Percentiles rank a stretch among this genome's conserved stretches.
Evolutionary conservation across 2,113 vertebrate genomes (phyloP).

Genomic region (Formicarius rufipectus): DNA sequence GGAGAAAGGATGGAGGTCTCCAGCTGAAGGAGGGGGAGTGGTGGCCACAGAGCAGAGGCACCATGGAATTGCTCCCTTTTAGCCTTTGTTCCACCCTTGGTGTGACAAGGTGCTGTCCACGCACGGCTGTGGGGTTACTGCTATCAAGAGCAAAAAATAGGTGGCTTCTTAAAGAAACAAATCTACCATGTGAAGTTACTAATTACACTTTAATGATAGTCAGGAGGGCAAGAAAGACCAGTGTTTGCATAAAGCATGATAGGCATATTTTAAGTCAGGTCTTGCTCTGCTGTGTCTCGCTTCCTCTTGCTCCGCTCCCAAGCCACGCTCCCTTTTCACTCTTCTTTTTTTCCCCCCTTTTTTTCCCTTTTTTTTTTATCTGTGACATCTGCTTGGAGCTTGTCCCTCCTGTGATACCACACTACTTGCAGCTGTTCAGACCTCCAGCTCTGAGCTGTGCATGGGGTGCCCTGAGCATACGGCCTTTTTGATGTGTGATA

Average conservation of each 20-base stretch:
- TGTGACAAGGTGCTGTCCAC: not conserved
- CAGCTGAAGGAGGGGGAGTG: not conserved
- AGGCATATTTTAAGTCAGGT: constrained; percentile 58
- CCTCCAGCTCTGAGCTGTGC: constrained; percentile 83
- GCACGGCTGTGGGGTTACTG: not conserved
- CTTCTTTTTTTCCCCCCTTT: not conserved
- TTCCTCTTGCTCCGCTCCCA: constrained; percentile 77
- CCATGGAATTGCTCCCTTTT: not conserved
- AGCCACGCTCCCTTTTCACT: constrained; percentile 39
- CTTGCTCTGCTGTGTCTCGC: constrained; percentile 53
- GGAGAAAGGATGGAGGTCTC: not conserved
- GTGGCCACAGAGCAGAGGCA: not conserved
- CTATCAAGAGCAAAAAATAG: constrained; percentile 12
- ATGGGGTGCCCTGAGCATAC: constrained; percentile 80
- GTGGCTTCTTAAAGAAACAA: constrained; percentile 31
- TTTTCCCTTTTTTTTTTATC: constrained; percentile 31
- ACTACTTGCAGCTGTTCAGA: constrained; percentile 92
- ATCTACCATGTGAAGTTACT: constrained; percentile 21
- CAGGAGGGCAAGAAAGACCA: constrained; percentile 48
- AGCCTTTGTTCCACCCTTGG: not conserved
- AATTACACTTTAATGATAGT: constrained; percentile 68
- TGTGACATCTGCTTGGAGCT: constrained; percentile 94
- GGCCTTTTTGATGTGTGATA: constrained; percentile 98
- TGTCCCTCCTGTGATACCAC: constrained; percentile 85
- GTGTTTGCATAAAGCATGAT: constrained; percentile 53